A percentile compares a stretch with the other conserved stretches of the same genome.
phyloP scores from a whole-genome alignment of 2,113 vertebrate genomes.

The Callocephalon fimbriatum region DNA sequence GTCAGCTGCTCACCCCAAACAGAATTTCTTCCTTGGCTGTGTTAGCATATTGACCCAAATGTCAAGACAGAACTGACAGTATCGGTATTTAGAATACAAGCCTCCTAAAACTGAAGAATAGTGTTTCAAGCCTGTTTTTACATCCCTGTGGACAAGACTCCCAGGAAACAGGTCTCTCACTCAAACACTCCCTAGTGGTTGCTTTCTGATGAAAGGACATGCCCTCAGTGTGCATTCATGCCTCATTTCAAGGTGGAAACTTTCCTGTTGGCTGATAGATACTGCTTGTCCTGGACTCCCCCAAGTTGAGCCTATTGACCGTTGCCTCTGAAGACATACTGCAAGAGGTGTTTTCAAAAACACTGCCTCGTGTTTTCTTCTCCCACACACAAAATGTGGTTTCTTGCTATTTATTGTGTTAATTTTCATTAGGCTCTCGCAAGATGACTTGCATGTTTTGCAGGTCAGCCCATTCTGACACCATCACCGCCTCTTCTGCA shows the following conservation, averaged over 20 bases:
- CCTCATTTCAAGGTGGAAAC: background rate
- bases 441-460: background rate
- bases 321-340: background rate
- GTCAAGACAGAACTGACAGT: background rate
- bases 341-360: background rate
- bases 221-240: background rate
- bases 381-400: background rate
- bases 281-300: background rate
- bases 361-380: background rate
- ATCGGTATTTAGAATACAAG: background rate
- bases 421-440: background rate
- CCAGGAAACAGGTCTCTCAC: background rate
- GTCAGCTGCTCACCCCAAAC: background rate
- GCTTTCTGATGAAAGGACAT: background rate
- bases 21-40: background rate
- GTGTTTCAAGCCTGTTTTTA: background rate
- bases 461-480: background rate
- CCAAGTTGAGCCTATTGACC: fast-evolving
- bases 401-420: background rate
- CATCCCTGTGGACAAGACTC: background rate
- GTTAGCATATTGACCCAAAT: background rate
- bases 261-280: background rate
- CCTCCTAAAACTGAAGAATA: background rate
- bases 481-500: background rate
- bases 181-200: background rate